Percentiles rank a stretch among this genome's conserved stretches.
phyloP scores from a whole-genome alignment of 2,113 vertebrate genomes.

The Syrmaticus mikado region DNA sequence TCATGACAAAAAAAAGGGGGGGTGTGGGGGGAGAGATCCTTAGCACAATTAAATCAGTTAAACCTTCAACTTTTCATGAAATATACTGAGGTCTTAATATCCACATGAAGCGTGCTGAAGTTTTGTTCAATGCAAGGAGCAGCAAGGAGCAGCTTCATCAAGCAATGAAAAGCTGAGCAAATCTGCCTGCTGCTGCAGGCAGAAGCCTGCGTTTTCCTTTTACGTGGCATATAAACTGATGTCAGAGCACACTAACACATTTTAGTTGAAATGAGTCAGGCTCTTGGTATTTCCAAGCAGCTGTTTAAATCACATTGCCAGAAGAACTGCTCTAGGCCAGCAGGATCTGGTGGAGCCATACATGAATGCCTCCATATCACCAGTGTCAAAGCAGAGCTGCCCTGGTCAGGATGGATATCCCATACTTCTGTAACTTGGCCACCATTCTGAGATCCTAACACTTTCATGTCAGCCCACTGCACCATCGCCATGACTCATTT shows the following conservation, averaged over 20 bases:
- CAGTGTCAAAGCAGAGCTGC: neutral
- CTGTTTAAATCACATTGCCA: neutral
- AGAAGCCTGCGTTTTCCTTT: neutral
- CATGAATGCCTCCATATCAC: neutral
- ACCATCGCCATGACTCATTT: fast-evolving
- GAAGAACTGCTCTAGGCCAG: neutral
- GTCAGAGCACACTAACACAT: neutral
- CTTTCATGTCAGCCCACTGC: fast-evolving
- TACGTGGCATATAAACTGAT: neutral
- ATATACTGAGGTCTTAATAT: neutral
- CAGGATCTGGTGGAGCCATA: neutral
- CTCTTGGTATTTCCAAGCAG: neutral
- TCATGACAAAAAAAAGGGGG: no score
- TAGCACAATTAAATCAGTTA: neutral
- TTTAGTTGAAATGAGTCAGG: neutral
- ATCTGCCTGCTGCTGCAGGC: neutral
- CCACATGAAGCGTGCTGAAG: neutral
- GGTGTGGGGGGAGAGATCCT: neutral
- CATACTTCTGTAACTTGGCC: neutral
- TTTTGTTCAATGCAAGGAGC: neutral
- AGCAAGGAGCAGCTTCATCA: neutral
- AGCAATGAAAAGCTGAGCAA: neutral
- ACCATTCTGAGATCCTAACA: neutral
- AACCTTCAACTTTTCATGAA: neutral
- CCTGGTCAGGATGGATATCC: neutral